Evolutionary conservation across 1,140 invertebrate genomes (phyloP).

Genomic region (Drosophila parabipectinata): DNA sequence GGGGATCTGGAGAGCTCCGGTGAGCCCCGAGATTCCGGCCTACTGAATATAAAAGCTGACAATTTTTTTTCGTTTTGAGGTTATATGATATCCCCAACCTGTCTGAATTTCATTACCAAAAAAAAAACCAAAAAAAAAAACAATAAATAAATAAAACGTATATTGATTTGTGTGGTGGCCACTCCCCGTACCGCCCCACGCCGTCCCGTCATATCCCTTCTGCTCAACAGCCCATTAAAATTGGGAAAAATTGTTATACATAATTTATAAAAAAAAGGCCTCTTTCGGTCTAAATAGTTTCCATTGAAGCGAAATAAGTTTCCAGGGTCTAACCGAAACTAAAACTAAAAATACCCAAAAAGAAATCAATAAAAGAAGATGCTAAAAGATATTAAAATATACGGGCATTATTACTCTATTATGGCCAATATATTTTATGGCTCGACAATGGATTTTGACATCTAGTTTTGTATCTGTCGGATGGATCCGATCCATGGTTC

Average conservation of each 20-base stretch:
- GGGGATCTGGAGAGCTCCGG: not conserved
- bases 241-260: constrained; percentile 37
- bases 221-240: constrained; percentile 38
- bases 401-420: not conserved
- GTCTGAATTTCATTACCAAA: constrained; percentile 13
- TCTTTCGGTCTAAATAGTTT: constrained; percentile 35
- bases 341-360: constrained; percentile 27
- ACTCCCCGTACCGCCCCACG: not conserved
- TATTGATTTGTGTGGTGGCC: constrained; percentile 38
- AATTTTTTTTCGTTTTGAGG: constrained; percentile 25
- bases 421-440: not conserved
- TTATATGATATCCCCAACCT: constrained; percentile 16
- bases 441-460: not conserved
- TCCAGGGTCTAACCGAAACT: not conserved
- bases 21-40: constrained; percentile 14
- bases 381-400: constrained; percentile 2
- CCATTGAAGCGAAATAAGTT: constrained; percentile 36
- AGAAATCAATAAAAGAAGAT: constrained; percentile 24
- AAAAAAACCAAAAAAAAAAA: not conserved
- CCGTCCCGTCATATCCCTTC: not conserved
- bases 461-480: constrained; percentile 24
- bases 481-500: not conserved
- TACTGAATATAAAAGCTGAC: constrained; percentile 24
- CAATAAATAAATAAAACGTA: not conserved
- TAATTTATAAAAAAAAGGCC: constrained; percentile 55